phyloP scores from a whole-genome alignment of 2,113 vertebrate species.

The Murina feae region DNA sequence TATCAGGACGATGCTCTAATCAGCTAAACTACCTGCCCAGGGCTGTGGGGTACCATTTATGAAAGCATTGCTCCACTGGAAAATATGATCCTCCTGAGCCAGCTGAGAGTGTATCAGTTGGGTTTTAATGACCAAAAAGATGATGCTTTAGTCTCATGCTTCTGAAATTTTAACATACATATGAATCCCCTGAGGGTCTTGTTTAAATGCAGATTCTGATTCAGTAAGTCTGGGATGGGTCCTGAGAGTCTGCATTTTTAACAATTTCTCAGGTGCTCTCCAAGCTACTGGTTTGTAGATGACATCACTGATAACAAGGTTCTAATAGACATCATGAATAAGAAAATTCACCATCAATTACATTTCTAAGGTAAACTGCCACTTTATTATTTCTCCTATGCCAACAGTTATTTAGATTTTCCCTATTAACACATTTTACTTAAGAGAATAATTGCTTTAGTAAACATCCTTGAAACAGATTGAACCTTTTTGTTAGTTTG shows the following conservation, averaged over 20 bases:
- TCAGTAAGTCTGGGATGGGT: background rate
- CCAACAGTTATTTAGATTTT: background rate
- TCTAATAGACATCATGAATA: background rate
- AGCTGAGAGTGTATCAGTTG: background rate
- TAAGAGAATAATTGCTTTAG: slow-evolving; percentile 46
- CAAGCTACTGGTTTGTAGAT: background rate
- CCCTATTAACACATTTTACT: slow-evolving; percentile 27
- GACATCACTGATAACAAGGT: background rate
- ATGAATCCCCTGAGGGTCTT: background rate
- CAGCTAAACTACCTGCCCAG: background rate
- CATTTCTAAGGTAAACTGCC: background rate
- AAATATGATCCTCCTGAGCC: background rate
- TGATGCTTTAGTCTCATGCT: background rate
- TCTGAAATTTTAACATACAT: background rate
- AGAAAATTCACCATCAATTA: background rate
- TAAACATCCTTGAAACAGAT: slow-evolving; percentile 32
- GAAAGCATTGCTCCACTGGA: background rate
- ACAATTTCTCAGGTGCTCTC: background rate
- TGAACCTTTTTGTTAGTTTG: background rate
- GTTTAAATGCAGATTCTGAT: background rate
- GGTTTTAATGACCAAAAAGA: background rate
- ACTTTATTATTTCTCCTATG: slow-evolving; percentile 3
- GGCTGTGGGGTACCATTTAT: background rate
- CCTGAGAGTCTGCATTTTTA: background rate
- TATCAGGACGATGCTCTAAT: background rate